These are phyloP conservation scores for Bhutanitis thaidina DNA, from an alignment of 2,888 invertebrate species.

Conservation along the genomic window DNA sequence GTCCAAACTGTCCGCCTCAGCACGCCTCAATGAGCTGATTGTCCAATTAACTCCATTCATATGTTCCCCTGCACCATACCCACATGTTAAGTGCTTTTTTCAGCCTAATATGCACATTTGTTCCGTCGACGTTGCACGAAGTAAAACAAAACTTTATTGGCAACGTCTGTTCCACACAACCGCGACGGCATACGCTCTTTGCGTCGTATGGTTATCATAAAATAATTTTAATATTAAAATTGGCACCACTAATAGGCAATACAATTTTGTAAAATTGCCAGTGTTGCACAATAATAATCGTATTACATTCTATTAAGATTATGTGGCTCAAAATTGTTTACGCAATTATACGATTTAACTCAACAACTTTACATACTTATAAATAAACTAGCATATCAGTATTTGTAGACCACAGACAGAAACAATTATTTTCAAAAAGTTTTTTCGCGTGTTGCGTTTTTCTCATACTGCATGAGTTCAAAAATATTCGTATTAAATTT, in stretches of 20 bases:
- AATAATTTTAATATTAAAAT: conserved; percentile 19
- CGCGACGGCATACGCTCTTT: conserved; percentile 3
- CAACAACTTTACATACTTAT: no score
- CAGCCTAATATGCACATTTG: conserved; percentile 49
- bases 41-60: conserved; percentile 75
- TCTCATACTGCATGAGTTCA: no score
- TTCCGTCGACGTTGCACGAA: conserved; percentile 39
- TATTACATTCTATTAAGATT: conserved; percentile 4
- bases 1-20: conserved; percentile 61
- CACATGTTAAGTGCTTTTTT: conserved; percentile 51
- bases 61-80: conserved; percentile 49
- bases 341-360: not conserved
- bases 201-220: conserved; percentile 10
- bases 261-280: conserved; percentile 18
- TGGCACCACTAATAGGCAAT: conserved; percentile 18
- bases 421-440: no score
- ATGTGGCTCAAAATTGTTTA: not conserved
- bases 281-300: conserved; percentile 3
- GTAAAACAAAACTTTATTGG: conserved; percentile 40
- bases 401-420: no score
- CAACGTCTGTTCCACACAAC: conserved; percentile 22
- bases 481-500: no score
- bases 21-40: conserved; percentile 66
- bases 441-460: no score
- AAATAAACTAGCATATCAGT: no score